Base-by-base conservation (phyloP, 2,888 invertebrate genomes). In the Cyaniris semiargus region DNA sequence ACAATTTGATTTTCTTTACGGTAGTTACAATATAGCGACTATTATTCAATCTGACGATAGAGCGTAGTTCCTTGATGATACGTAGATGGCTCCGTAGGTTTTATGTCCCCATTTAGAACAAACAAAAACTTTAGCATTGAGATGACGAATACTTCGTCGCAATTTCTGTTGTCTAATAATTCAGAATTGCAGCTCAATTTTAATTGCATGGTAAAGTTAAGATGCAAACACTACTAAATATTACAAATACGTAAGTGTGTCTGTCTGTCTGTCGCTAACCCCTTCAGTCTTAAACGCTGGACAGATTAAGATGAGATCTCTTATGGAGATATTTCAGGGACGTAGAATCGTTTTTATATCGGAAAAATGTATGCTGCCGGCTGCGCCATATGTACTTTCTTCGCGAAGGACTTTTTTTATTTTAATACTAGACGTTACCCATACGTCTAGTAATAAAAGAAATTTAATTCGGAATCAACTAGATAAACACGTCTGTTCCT, bases 81-180 rank as follows among this genome's bases (percentile, higher is more conserved):
- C 27, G 27, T 66, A 27, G 15, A 4, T 31, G 31, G 8, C 23
- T 66, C 21, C 18, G 53, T 66, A 31, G 13, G 66, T 66, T 66
- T 66, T 31, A 31, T 66, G 66, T 66, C 27, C 27, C 27, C 66
- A 15, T 66, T 66, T 27, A 15, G 27, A 66, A 66, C 66, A 66
- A 66, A 66, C 66, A 66, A 66, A 60, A 66, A 66, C 66, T 66
- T 66, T 31, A 27, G 31, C 66, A 66, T 66, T 31, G 15, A 66
- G 27, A 66, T 31, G 5, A 27, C 27, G 27, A 66, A 66, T 18
- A 66, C 66, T 6, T 66, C 27, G 18, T 66, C 66, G 27, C 66
- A 18, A 66, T 66, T 66, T 31, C 27, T 66, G 66, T 66, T 18
- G 66, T 31, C 66, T 15, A 31, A 66, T 66, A 66, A 66, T 66